These are phyloP conservation scores for Montipora sp. DNA, from an alignment of 64 coral and sea anemone genomes.

Conservation along the genomic window DNA sequence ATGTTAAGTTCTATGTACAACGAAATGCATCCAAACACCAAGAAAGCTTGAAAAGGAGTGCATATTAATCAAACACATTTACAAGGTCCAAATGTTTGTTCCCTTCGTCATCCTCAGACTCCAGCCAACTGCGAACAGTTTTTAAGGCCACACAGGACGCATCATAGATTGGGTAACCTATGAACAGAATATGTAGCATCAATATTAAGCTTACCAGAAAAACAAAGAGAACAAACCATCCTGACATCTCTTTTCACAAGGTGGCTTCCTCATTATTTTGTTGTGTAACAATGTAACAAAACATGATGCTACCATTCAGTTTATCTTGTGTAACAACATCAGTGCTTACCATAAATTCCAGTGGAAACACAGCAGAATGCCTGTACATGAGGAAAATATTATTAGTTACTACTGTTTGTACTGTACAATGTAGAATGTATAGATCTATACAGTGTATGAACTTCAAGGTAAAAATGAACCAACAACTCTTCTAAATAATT, in stretches of 20 bases:
- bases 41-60: neutral
- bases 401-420: too few species aligned
- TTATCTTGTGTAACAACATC: neutral
- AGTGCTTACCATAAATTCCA: constrained; percentile 62
- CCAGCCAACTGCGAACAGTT: constrained; percentile 61
- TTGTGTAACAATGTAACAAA: neutral
- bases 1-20: too few species aligned
- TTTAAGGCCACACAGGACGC: constrained; percentile 71
- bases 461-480: neutral
- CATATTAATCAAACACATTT: neutral
- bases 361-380: constrained; percentile 72
- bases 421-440: neutral
- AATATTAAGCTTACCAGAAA: neutral
- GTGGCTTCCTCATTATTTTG: too few species aligned
- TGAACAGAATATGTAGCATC: neutral
- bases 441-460: neutral
- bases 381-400: neutral
- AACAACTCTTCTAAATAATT: neutral
- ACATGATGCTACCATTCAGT: neutral
- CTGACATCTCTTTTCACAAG: too few species aligned
- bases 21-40: too few species aligned
- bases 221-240: neutral
- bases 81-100: constrained; percentile 29
- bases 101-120: neutral
- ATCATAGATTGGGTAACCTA: constrained; percentile 79